These are phyloP conservation scores for Ophioninae sp. DNA, from an alignment of 2,888 invertebrate genomes.

Conservation along the genomic window DNA sequence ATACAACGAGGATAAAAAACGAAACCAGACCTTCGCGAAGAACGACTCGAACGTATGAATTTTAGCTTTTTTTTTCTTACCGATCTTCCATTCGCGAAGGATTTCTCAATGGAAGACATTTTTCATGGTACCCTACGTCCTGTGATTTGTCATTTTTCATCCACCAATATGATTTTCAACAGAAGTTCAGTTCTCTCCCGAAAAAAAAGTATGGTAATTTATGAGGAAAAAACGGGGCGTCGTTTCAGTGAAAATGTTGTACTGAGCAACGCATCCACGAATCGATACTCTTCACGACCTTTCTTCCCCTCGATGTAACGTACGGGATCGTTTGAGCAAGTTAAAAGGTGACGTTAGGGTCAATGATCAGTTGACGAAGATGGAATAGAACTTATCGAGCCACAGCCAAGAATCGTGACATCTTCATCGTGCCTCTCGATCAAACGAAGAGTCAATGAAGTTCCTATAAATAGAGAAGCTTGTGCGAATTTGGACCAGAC, in stretches of 20 bases:
- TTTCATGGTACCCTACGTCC: background rate
- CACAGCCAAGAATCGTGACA: background rate
- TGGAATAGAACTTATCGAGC: slow-evolving; percentile 6
- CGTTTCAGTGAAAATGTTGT: slow-evolving; percentile 1
- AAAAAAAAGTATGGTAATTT: background rate
- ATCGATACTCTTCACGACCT: slow-evolving; percentile 41
- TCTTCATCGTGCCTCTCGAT: background rate
- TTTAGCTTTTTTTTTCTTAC: slow-evolving; percentile 19
- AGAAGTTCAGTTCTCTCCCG: background rate
- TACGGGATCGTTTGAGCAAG: slow-evolving; percentile 71
- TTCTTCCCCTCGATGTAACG: slow-evolving; percentile 65
- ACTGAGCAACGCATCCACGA: slow-evolving; percentile 25
- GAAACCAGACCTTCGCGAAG: slow-evolving; percentile 38
- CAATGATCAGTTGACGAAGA: slow-evolving; percentile 67
- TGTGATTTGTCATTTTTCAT: background rate
- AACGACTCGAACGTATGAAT: slow-evolving; percentile 39
- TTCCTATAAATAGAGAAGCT: slow-evolving; percentile 8
- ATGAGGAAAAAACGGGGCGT: background rate
- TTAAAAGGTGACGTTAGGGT: slow-evolving; percentile 73
- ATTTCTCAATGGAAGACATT: slow-evolving; percentile 16
- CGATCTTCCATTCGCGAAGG: background rate
- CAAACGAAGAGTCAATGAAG: slow-evolving; percentile 9
- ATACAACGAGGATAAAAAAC: slow-evolving; percentile 15
- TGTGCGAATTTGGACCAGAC: background rate
- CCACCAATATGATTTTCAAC: background rate